Conservation (phyloP, 1,140 invertebrate species). For the Doryteuthis pealeii region DNA sequence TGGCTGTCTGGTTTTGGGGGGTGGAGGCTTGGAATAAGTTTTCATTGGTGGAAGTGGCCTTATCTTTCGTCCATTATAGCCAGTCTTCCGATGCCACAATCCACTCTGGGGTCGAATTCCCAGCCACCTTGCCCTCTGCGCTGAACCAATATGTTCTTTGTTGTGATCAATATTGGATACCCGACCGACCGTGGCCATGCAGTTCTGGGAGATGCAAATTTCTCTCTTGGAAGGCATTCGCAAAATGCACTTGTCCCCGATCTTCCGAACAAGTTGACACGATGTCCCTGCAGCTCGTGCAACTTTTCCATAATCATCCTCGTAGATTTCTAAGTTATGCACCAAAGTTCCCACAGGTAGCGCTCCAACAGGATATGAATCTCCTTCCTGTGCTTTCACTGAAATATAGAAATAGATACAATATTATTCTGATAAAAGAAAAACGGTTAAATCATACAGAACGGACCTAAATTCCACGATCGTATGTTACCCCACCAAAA, state of each 20-base stretch:
- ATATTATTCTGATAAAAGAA: too few relatives aligned
- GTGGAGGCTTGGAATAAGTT: conserved; percentile 59
- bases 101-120: conserved; percentile 88
- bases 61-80: conserved; percentile 86
- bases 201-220: conserved; percentile 76
- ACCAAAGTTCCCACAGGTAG: conserved; percentile 82
- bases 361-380: conserved; percentile 93
- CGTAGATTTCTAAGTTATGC: conserved; percentile 78
- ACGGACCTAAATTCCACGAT: too few relatives aligned
- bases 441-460: too few relatives aligned
- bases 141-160: conserved; percentile 77
- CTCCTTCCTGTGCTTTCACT: conserved; percentile 86
- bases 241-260: conserved; percentile 75
- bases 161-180: conserved; percentile 80
- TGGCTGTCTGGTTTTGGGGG: conserved; percentile 40
- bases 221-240: conserved; percentile 76
- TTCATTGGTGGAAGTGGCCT: conserved; percentile 54
- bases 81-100: conserved; percentile 89
- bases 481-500: too few relatives aligned
- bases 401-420: conserved; percentile 33
- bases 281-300: conserved; percentile 80
- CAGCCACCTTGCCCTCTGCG: conserved; percentile 78
- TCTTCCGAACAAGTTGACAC: conserved; percentile 75
- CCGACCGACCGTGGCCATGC: conserved; percentile 90
- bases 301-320: conserved; percentile 73